Conservation (phyloP, 2,113 vertebrate genomes). For the Onychostruthus taczanowskii region DNA sequence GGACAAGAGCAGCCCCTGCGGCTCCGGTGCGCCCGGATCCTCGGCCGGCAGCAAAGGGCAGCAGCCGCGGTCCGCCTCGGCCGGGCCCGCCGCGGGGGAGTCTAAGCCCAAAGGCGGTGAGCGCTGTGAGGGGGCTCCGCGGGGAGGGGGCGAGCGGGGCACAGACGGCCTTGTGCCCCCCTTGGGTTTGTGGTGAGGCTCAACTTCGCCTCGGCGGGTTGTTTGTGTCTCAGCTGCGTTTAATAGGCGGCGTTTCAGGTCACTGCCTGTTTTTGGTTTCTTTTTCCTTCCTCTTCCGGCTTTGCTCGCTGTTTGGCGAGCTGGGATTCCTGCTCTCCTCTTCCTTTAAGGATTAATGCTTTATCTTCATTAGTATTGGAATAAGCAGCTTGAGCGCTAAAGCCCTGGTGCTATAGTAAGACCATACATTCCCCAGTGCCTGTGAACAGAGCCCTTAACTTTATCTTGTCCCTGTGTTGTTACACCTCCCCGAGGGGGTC, state of each 20-base stretch:
- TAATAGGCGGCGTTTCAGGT: neutral
- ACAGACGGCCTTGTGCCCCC: fast-evolving
- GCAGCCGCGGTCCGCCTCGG: constrained; percentile 83
- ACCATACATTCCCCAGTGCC: fast-evolving
- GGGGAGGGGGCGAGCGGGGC: neutral
- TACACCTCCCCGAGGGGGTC: fast-evolving
- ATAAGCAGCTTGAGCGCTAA: neutral
- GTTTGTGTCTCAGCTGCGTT: neutral
- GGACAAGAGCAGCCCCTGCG: constrained; percentile 79
- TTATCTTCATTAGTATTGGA: neutral
- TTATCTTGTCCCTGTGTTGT: fast-evolving
- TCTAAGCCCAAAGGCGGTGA: constrained; percentile 96
- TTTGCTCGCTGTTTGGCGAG: neutral
- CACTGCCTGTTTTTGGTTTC: neutral
- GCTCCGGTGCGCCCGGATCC: constrained; percentile 69
- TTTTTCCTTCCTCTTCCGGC: neutral
- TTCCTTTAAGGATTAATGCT: neutral
- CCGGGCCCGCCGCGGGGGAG: constrained; percentile 83
- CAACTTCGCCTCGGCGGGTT: fast-evolving
- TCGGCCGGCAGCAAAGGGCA: constrained; percentile 85
- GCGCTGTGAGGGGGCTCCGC: neutral
- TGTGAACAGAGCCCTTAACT: neutral
- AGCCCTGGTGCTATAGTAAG: neutral
- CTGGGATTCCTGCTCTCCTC: fast-evolving
- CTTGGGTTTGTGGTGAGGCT: fast-evolving